These are phyloP conservation scores for Diadromus collaris DNA, from an alignment of 2,888 invertebrate genomes.

Conservation along the genomic window DNA sequence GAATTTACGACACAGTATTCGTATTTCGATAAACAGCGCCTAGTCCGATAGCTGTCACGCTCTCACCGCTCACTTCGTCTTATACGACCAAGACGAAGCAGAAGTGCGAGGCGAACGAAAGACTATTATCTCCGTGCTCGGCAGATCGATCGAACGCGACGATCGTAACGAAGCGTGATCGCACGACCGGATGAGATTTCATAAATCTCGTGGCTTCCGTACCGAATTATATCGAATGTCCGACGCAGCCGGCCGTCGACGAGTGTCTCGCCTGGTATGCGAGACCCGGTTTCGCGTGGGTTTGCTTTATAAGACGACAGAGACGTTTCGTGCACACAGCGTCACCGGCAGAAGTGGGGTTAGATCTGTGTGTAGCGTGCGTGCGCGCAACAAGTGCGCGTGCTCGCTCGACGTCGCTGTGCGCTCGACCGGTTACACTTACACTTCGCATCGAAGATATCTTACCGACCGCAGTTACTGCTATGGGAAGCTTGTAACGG, in stretches of 20 bases:
- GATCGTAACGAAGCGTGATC: neutral
- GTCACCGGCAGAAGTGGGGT: slow-evolving; percentile 29
- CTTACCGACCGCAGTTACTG: neutral
- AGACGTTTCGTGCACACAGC: slow-evolving; percentile 24
- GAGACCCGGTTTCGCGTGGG: slow-evolving; percentile 69
- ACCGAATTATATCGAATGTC: slow-evolving; percentile 1
- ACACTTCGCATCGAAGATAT: slow-evolving; percentile 9
- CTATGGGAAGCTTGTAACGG: neutral
- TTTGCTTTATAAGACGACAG: slow-evolving; percentile 58
- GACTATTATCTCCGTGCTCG: neutral
- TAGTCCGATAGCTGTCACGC: neutral
- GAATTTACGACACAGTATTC: neutral
- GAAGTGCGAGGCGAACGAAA: neutral
- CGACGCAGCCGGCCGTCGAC: slow-evolving; percentile 32
- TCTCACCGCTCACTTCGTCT: neutral
- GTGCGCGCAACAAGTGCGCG: slow-evolving; percentile 37
- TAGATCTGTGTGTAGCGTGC: slow-evolving; percentile 18
- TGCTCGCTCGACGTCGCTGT: neutral
- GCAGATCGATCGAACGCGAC: slow-evolving; percentile 15
- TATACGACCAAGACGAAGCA: neutral
- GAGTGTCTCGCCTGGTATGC: slow-evolving; percentile 70
- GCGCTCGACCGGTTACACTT: slow-evolving; percentile 27
- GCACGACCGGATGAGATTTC: neutral
- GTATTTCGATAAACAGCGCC: neutral
- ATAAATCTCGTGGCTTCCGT: slow-evolving; percentile 44